Percentiles rank a stretch among this genome's conserved stretches.
Evolutionary conservation across 2,797 vertebrate species (phyloP).

Genomic region (Poecilia velifera): DNA sequence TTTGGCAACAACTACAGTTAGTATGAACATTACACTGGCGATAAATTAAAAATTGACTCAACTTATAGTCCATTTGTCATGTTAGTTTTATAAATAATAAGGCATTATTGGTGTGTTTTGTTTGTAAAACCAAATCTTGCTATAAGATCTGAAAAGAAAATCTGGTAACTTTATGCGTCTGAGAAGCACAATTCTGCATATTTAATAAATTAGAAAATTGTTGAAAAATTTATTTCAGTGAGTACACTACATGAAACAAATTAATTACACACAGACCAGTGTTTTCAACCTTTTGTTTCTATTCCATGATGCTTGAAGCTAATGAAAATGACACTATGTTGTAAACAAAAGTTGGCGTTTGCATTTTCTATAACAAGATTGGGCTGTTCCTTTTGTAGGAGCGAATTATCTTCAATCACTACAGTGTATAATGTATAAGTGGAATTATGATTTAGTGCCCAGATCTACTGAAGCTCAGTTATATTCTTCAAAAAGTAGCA

Average conservation of each 20-base stretch:
- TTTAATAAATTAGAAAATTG: not conserved
- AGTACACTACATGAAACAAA: not conserved
- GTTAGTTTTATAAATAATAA: not conserved
- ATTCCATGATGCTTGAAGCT: not conserved
- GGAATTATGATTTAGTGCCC: not conserved
- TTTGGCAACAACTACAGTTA: not conserved
- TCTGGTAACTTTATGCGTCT: not conserved
- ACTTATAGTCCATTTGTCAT: not conserved
- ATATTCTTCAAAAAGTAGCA: constrained; percentile 4
- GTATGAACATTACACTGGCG: not conserved
- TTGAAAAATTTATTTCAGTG: not conserved
- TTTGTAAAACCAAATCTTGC: not conserved
- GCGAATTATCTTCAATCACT: too few species aligned
- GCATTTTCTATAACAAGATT: not conserved
- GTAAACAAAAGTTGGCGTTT: not conserved
- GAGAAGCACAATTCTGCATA: not conserved
- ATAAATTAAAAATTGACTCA: not conserved
- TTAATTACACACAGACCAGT: not conserved
- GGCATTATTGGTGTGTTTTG: not conserved
- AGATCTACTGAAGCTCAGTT: not conserved
- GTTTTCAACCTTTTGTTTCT: not conserved
- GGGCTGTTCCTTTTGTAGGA: not conserved
- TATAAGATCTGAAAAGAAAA: not conserved
- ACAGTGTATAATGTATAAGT: too few species aligned
- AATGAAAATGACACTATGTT: not conserved